Base-by-base conservation (phyloP, 35 echinoderm and acorn worm genomes). In the Hemicentrotus pulcherrimus region DNA sequence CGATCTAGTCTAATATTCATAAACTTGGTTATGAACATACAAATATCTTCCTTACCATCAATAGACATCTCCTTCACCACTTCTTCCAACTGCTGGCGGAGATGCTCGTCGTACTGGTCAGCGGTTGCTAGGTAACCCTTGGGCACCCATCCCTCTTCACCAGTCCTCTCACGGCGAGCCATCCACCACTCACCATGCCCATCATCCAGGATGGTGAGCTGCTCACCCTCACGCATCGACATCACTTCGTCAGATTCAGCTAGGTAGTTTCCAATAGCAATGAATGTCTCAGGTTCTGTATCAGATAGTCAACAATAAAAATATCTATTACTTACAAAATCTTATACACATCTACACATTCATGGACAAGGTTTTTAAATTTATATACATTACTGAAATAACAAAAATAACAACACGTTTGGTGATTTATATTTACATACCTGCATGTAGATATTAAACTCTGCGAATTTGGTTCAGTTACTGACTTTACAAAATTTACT, bases 71-170 rank as follows among this genome's bases (percentile, higher is more conserved):
- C 92, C 50, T 94, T 94, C 10, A 99, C 94, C 32, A 85, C 96
- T 50, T 99, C 97, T 61, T 96, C 97, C 28, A 99, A 92, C 94
- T 98, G 97, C 6, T 98, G 95, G 58, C 97, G 92, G 11, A 99
- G 95, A 13, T 94, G 95, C 30, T 97, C 94, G 33, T 97, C 98
- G 95, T 99, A 99, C 48, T 97, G 94, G 11, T 97, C 97, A 45
- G 94, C 91, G 13, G 98, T 96, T 86, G 96, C 97, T 93, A 99
- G 94, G 88, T 99, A 99, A 28, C 97, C 94, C 94, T 94, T 97
- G 5, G 98, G 98, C 14, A 99, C 98, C 98, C 98, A 99, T 16
- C 98, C 98, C 97, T 99, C 98, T 86, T 99, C 98, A 24, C 94
- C 96, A 13, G 96, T 99, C 31, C 86, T 92, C 33, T 94, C 95